Conservation (phyloP, 1,140 invertebrate species). For the Hestina assimilis region DNA sequence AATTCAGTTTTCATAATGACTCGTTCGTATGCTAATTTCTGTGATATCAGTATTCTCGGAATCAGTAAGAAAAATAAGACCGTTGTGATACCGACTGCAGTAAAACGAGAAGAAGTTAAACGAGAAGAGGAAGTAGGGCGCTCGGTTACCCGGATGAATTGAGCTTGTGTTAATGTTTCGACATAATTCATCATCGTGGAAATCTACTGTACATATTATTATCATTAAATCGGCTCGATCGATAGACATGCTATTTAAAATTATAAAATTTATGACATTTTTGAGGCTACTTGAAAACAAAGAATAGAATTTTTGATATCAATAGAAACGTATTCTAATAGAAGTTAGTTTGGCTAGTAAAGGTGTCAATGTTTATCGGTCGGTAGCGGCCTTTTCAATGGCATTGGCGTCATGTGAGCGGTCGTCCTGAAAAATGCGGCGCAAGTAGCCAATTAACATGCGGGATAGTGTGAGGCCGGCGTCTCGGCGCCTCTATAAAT, state of each 20-base stretch:
- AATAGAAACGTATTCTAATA: neutral
- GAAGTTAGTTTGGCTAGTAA: conserved; percentile 26
- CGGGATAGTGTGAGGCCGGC: conserved; percentile 66
- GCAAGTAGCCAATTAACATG: conserved; percentile 73
- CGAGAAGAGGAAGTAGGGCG: conserved; percentile 29
- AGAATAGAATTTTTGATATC: neutral
- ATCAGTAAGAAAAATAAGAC: neutral
- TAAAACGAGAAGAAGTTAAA: conserved; percentile 20
- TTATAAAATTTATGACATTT: too few species aligned
- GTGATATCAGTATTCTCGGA: neutral
- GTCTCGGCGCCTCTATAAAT: conserved; percentile 73
- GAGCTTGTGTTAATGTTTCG: conserved; percentile 13
- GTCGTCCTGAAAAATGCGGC: conserved; percentile 66
- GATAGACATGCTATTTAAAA: too few species aligned
- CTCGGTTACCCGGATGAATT: conserved; percentile 33
- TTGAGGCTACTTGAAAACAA: neutral
- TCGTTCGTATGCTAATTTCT: neutral
- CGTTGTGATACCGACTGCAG: neutral
- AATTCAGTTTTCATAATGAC: neutral
- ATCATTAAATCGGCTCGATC: neutral
- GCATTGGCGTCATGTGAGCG: conserved; percentile 63
- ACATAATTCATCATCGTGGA: conserved; percentile 1
- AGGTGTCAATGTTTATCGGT: conserved; percentile 71
- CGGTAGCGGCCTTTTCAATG: conserved; percentile 47
- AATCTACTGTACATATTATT: neutral